These are phyloP conservation scores for Aegotheles bennettii DNA, from an alignment of 2,113 vertebrate species.

Conservation along the genomic window DNA sequence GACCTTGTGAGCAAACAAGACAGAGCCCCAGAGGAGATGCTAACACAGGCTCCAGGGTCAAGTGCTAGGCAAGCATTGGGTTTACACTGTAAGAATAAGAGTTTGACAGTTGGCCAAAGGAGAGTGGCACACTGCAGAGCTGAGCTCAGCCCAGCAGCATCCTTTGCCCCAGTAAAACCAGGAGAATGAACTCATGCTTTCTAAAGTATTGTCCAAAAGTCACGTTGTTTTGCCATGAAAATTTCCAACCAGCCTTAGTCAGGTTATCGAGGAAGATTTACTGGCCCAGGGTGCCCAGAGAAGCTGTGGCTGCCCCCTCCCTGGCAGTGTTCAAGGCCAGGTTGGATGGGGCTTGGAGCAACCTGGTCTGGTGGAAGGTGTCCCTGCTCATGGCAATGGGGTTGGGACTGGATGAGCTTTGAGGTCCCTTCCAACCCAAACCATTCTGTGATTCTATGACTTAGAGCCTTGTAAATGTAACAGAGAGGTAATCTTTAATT, in stretches of 20 bases:
- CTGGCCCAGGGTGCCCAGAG: no score
- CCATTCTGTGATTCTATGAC: no score
- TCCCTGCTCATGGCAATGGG: no score
- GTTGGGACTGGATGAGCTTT: no score
- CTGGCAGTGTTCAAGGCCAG: no score
- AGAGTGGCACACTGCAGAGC: not conserved
- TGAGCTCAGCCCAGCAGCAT: not conserved
- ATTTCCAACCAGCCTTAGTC: not conserved
- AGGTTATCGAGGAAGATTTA: not conserved
- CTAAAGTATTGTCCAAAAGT: not conserved
- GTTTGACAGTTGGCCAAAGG: not conserved
- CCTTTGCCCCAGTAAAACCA: not conserved
- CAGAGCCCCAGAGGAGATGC: not conserved
- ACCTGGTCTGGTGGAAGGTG: no score
- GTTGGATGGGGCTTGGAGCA: no score
- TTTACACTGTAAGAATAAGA: not conserved
- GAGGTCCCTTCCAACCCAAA: no score
- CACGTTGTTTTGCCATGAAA: fast-evolving
- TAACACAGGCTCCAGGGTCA: not conserved
- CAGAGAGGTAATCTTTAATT: not conserved
- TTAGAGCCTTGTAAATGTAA: not conserved
- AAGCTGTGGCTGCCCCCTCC: no score
- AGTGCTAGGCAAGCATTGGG: not conserved
- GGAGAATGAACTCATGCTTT: not conserved
- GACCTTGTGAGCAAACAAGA: not conserved